Percentiles rank a stretch among this genome's conserved stretches.
phyloP scores from a whole-genome alignment of 2,113 vertebrate genomes.

The Notothenia coriiceps region DNA sequence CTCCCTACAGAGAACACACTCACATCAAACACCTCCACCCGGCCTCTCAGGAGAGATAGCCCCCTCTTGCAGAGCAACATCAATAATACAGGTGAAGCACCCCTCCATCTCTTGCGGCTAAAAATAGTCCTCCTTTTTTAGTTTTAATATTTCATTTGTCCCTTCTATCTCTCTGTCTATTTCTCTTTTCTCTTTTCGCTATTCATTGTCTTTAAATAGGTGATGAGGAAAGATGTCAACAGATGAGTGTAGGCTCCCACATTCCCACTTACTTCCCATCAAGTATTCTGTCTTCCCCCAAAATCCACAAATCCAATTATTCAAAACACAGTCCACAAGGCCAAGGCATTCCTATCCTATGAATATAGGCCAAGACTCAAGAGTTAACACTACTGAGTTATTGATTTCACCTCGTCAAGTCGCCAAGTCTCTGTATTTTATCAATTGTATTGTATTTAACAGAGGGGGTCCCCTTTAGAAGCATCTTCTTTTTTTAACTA shows the following conservation, averaged over 20 bases:
- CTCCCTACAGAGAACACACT: constrained; percentile 35
- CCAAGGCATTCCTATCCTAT: background rate
- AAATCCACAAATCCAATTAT: constrained; percentile 25
- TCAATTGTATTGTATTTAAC: too few species aligned
- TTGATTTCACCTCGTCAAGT: background rate
- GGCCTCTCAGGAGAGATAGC: constrained; percentile 50
- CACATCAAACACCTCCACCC: constrained; percentile 13
- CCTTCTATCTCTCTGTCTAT: constrained; percentile 51
- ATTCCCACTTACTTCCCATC: constrained; percentile 36
- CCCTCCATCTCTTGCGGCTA: constrained; percentile 65
- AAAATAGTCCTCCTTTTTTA: constrained; percentile 75
- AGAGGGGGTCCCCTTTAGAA: too few species aligned
- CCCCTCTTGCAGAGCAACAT: constrained; percentile 68
- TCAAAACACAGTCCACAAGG: background rate
- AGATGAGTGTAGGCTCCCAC: constrained; percentile 34
- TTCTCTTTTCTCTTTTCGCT: constrained; percentile 30
- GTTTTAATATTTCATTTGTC: constrained; percentile 81
- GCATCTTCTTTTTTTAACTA: too few species aligned
- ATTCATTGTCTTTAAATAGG: constrained; percentile 59
- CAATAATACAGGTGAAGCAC: constrained; percentile 79
- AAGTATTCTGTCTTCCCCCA: constrained; percentile 15
- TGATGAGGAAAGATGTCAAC: constrained; percentile 54
- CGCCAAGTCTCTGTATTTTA: too few species aligned
- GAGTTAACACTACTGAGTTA: background rate
- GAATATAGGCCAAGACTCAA: background rate